Evolutionary conservation across 2,888 invertebrate genomes (phyloP).

Genomic region (Cheilosia impressa): DNA sequence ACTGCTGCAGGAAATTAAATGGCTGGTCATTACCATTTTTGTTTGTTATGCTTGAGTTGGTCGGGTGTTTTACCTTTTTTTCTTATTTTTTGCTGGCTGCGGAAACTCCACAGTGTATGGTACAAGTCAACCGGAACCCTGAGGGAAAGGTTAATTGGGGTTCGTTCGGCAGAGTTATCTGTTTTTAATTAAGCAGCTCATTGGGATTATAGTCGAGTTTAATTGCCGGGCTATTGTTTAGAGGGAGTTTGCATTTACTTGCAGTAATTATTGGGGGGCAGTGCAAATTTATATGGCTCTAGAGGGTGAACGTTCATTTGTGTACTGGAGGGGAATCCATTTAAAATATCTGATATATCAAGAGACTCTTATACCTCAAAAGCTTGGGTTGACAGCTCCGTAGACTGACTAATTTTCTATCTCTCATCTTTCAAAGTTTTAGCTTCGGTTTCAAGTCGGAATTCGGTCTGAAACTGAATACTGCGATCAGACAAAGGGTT

Average conservation of each 20-base stretch:
- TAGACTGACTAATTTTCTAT: no score
- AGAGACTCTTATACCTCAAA: no score
- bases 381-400: no score
- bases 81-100: not conserved
- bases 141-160: slow-evolving; percentile 68
- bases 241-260: slow-evolving; percentile 1
- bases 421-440: no score
- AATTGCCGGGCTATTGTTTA: slow-evolving; percentile 48
- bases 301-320: not conserved
- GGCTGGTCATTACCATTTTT: slow-evolving; percentile 71
- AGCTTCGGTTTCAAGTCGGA: no score
- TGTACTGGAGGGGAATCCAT: no score
- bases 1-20: slow-evolving; percentile 53
- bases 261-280: not conserved
- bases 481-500: no score
- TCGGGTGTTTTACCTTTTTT: slow-evolving; percentile 30
- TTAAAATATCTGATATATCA: no score
- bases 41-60: slow-evolving; percentile 62
- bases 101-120: slow-evolving; percentile 18
- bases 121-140: slow-evolving; percentile 57
- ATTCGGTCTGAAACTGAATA: no score
- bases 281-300: slow-evolving; percentile 1
- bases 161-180: slow-evolving; percentile 45
- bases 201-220: slow-evolving; percentile 43
- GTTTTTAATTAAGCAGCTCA: slow-evolving; percentile 64